Evolutionary conservation across 92 coral and sea anemone species (phyloP).

Genomic region (Paragorgia papillata): DNA sequence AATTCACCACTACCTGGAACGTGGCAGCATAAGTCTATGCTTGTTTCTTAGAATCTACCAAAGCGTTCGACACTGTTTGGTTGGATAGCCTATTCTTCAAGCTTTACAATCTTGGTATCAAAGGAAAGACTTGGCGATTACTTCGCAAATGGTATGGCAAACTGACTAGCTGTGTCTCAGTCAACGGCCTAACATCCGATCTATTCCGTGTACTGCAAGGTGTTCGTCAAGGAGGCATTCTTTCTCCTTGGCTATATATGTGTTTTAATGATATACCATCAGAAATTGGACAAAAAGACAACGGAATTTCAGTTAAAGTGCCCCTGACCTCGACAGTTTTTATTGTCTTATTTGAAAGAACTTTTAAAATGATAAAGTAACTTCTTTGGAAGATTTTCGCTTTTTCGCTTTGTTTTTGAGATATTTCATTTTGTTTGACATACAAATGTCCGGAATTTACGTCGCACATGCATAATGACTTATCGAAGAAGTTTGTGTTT

Average conservation of each 20-base stretch:
- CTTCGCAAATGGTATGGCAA: neutral
- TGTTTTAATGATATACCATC: slow-evolving; percentile 22
- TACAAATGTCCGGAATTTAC: too few species aligned
- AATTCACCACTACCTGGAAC: neutral
- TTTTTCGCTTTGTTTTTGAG: too few species aligned
- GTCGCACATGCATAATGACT: too few species aligned
- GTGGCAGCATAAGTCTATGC: slow-evolving; percentile 15
- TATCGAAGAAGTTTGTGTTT: too few species aligned
- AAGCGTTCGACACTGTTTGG: slow-evolving; percentile 19
- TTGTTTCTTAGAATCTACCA: neutral
- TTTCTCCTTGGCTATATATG: slow-evolving; percentile 24
- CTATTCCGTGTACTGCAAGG: neutral
- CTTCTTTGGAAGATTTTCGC: too few species aligned
- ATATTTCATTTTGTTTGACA: too few species aligned
- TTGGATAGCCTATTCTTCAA: slow-evolving; percentile 6
- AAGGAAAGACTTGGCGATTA: slow-evolving; percentile 10
- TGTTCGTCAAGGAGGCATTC: slow-evolving; percentile 16
- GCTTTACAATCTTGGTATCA: slow-evolving; percentile 11
- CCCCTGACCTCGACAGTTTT: too few species aligned
- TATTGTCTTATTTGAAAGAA: too few species aligned
- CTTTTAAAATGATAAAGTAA: too few species aligned
- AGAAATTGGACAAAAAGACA: neutral
- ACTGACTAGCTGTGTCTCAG: slow-evolving; percentile 8
- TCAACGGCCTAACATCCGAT: neutral
- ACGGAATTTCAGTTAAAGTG: too few species aligned